Base-by-base conservation (phyloP, 1,140 invertebrate genomes). In the Helicorthomorpha holstii region DNA sequence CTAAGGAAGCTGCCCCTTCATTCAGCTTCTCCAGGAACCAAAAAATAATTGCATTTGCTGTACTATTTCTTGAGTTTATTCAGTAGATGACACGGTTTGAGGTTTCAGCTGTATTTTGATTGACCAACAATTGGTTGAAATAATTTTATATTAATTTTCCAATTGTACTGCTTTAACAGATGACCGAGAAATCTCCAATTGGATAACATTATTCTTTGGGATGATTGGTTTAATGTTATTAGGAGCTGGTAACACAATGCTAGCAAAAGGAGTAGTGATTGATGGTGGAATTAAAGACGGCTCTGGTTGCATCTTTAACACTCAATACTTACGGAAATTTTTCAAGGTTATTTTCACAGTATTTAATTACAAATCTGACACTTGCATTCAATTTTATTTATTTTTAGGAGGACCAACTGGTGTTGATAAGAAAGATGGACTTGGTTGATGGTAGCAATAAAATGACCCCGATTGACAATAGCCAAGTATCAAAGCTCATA, bases 181-280 rank as follows among this genome's bases (percentile, higher is more conserved):
- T 49, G 67, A 80, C 54, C 71, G 68, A n/a, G 72, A 79, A 48
- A 58, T 83, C 50, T 85, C 83, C 62, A 83, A 78, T 61, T 84
- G 81, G 80, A 72, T 83, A 27, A 81, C 80, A 0, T 81, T 85
- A 63, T 66, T 77, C 42, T 73, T 80, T 24, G 81, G 81, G 47
- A 75, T 87, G 44, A 62, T 78, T 1, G 66, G 85, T n/a, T 72
- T 87, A 16, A 78, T 85, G 2, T 71, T 86, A 1, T 67, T 87
- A n/a, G 85, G 85, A 56, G 85, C 82, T 60, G 81, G 82, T 56
- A 88, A 88, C 66, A 85, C 83, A 0, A 73, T 87, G 24, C 69
- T 89, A 27, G 84, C 86, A 1, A 73, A 84, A 43, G 85, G 84
- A 1, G 82, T 89, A 1, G 85, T 83, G 63, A 84, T 86, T 38